A percentile compares a stretch with the other conserved stretches of the same genome.
Conservation (phyloP, 2,888 invertebrate genomes). For the Coelopa pilipes region DNA sequence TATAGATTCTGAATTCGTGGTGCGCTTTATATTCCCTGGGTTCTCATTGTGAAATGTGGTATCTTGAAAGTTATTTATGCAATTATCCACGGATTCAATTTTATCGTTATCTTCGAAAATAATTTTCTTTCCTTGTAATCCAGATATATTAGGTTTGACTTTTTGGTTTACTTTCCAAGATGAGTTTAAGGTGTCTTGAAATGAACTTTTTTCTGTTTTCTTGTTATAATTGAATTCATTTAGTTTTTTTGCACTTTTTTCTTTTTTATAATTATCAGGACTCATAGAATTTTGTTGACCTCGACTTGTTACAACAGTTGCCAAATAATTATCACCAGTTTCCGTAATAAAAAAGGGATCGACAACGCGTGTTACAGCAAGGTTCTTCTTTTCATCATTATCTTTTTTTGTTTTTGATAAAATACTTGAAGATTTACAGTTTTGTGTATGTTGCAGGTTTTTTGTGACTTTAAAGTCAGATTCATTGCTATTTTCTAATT, state of each 20-base stretch:
- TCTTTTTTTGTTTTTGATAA: background rate
- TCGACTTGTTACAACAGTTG: constrained; percentile 54
- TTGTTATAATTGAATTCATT: constrained; percentile 3
- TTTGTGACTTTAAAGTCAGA: background rate
- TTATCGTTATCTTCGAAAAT: constrained; percentile 56
- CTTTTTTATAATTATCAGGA: background rate
- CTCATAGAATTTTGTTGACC: background rate
- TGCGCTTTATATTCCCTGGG: constrained; percentile 5
- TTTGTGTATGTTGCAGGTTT: too few relatives aligned
- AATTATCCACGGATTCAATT: background rate
- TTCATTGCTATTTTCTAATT: background rate
- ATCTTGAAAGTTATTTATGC: too few relatives aligned
- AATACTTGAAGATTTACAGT: too few relatives aligned
- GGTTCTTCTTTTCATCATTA: background rate
- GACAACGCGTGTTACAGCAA: constrained; percentile 46
- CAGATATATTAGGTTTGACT: constrained; percentile 54
- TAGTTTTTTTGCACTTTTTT: background rate
- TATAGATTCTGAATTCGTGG: background rate
- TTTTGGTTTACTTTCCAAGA: constrained; percentile 64
- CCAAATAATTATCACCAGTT: constrained; percentile 61
- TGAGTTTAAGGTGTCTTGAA: constrained; percentile 53
- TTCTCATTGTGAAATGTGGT: background rate
- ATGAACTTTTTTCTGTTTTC: background rate
- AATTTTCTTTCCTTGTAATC: constrained; percentile 60
- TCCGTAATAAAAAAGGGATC: constrained; percentile 65